Percentiles rank a stretch among this genome's conserved stretches.
phyloP scores from a whole-genome alignment of 2,797 vertebrate genomes.

The Salarias fasciatus region DNA sequence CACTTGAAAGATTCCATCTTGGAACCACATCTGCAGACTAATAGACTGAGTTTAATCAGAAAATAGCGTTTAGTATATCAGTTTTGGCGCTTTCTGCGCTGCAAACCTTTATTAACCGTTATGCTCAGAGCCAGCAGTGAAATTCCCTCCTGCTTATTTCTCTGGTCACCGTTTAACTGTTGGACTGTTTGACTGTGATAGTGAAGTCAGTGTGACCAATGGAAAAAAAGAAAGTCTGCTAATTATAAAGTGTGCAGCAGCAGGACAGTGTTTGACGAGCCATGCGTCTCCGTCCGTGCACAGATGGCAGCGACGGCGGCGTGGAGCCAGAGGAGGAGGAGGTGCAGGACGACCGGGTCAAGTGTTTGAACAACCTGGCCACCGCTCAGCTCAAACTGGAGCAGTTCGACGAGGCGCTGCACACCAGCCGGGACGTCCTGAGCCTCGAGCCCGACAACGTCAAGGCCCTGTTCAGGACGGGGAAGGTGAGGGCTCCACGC shows the following conservation, averaged over 20 bases:
- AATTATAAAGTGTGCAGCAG: constrained; percentile 7
- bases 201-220: constrained; percentile 10
- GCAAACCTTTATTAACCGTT: constrained; percentile 16
- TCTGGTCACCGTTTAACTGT: constrained; percentile 7
- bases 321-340: constrained; percentile 82
- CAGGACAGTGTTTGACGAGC: background rate
- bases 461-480: constrained; percentile 84
- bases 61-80: background rate
- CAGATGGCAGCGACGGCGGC: constrained; percentile 53
- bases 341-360: constrained; percentile 84
- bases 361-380: constrained; percentile 90
- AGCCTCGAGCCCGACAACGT: constrained; percentile 83
- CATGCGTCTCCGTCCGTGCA: background rate
- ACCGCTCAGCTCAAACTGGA: constrained; percentile 85
- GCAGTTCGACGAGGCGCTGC: constrained; percentile 81
- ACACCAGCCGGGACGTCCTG: constrained; percentile 81
- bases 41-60: background rate
- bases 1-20: background rate
- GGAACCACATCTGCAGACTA: background rate
- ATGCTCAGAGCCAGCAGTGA: constrained; percentile 2
- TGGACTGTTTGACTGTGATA: constrained; percentile 39
- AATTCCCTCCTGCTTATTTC: constrained; percentile 13
- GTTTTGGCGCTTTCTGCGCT: constrained; percentile 2
- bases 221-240: background rate
- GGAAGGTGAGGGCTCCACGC: constrained; percentile 80